phyloP scores from a whole-genome alignment of 2,113 vertebrate genomes.

The Chloropsis hardwickii region DNA sequence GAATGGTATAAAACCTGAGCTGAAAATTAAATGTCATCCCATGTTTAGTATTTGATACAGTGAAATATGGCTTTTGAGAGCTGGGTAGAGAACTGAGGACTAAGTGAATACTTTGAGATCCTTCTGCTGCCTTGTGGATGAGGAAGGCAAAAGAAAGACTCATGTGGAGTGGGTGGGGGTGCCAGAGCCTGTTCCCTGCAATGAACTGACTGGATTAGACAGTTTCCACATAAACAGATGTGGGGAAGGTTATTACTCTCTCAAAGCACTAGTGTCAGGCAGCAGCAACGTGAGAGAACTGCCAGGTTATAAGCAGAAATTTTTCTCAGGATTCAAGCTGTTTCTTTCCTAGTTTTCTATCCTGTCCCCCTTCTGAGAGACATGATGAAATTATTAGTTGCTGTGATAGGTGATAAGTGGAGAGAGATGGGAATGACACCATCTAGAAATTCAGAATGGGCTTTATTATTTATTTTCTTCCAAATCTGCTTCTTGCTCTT shows the following conservation, averaged over 20 bases:
- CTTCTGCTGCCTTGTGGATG: neutral
- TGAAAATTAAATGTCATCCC: conserved; percentile 67
- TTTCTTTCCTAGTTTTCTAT: neutral
- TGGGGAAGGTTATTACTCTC: neutral
- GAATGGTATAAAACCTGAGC: conserved; percentile 33
- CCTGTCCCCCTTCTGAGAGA: neutral
- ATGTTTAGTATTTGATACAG: conserved; percentile 46
- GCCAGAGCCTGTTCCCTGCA: neutral
- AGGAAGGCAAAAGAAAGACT: neutral
- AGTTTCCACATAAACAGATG: conserved; percentile 28
- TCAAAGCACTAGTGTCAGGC: neutral
- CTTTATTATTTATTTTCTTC: neutral
- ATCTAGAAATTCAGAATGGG: neutral
- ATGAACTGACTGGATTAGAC: conserved; percentile 39
- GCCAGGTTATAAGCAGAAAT: neutral
- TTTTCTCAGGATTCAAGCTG: neutral
- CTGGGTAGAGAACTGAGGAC: neutral
- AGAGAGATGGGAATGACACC: neutral
- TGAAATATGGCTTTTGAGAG: conserved; percentile 60
- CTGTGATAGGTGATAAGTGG: neutral
- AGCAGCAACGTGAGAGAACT: neutral
- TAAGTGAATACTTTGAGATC: conserved; percentile 19
- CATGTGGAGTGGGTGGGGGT: neutral
- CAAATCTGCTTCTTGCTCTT: neutral
- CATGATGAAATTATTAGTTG: neutral